Percentiles rank a stretch among this genome's conserved stretches.
Conservation (phyloP, 2,797 vertebrate genomes). For the Sphenodon punctatus region DNA sequence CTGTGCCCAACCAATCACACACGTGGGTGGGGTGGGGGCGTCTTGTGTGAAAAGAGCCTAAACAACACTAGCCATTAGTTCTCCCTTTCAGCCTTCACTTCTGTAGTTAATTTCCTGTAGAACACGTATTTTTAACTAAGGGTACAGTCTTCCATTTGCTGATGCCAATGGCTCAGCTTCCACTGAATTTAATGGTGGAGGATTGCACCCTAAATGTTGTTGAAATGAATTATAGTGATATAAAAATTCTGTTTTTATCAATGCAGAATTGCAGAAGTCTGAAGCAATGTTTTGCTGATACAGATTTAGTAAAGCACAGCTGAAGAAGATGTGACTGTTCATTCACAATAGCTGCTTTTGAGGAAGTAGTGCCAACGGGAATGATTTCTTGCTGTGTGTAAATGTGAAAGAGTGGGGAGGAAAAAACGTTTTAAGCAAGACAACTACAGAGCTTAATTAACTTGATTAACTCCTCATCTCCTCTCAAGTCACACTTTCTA, state of each 20-base stretch:
- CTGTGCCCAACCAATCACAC: too few relatives aligned
- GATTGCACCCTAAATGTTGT: too few relatives aligned
- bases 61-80: neutral
- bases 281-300: neutral
- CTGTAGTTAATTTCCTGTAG: neutral
- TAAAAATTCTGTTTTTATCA: neutral
- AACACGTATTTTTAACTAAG: neutral
- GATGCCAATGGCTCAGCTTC: too few relatives aligned
- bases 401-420: neutral
- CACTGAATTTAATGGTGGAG: too few relatives aligned
- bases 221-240: neutral
- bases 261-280: neutral
- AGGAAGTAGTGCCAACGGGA: neutral
- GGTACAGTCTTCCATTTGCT: neutral
- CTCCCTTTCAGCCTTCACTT: slow-evolving; percentile 1
- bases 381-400: neutral
- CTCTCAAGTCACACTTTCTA: too few relatives aligned
- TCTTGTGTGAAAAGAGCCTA: too few relatives aligned
- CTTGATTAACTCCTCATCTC: neutral
- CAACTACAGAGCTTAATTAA: slow-evolving; percentile 2
- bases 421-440: slow-evolving; percentile 12
- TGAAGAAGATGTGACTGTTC: neutral
- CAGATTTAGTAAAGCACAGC: neutral
- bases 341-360: neutral
- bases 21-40: too few relatives aligned